Percentiles rank a stretch among this genome's conserved stretches.
Conservation (phyloP, 1,140 invertebrate species). For the Leptonema lineaticorne region DNA sequence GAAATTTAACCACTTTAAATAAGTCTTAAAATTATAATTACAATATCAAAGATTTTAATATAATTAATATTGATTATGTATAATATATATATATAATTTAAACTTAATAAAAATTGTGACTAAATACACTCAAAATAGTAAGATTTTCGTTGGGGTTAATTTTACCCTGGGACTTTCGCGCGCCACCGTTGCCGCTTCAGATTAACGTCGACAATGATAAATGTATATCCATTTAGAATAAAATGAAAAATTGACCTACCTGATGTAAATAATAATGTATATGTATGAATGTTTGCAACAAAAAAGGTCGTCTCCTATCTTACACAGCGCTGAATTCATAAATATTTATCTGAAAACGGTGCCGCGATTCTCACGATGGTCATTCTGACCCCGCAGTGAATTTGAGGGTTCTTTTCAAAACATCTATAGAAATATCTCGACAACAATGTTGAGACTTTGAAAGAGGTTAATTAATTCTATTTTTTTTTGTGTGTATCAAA, state of each 20-base stretch:
- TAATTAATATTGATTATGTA: no score
- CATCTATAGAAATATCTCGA: slow-evolving; percentile 4
- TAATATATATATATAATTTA: no score
- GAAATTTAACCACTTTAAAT: no score
- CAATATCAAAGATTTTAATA: no score
- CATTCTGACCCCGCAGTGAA: neutral
- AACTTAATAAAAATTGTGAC: no score
- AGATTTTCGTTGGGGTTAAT: neutral
- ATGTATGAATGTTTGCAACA: neutral
- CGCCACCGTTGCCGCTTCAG: neutral
- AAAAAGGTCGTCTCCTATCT: neutral
- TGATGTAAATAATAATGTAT: no score
- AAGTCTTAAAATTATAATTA: no score
- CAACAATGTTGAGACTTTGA: neutral
- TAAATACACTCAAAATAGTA: no score
- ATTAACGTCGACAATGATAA: no score
- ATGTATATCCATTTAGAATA: neutral
- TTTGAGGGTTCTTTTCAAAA: slow-evolving; percentile 7
- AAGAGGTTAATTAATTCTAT: slow-evolving; percentile 13
- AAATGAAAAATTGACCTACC: slow-evolving; percentile 1
- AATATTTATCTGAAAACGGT: slow-evolving; percentile 8
- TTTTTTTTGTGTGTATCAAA: no score
- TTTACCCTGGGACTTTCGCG: neutral
- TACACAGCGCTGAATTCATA: slow-evolving; percentile 1
- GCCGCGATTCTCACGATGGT: slow-evolving; percentile 10